Conservation (phyloP, 2,888 invertebrate genomes). For the Hyles lineata region DNA sequence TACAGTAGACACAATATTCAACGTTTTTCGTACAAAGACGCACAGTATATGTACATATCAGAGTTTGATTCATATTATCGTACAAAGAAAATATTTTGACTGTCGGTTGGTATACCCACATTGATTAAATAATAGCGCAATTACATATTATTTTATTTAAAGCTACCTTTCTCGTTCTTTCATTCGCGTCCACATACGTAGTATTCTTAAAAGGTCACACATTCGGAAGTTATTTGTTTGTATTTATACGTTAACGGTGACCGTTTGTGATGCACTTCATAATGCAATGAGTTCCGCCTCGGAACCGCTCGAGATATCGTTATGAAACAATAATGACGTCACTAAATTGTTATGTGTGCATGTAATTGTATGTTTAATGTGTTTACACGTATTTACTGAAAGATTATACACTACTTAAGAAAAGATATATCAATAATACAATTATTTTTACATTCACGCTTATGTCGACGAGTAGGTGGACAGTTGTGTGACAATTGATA, state of each 20-base stretch:
- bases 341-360: not conserved
- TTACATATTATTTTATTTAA: not conserved
- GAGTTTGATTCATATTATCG: no score
- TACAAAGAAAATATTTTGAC: no score
- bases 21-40: no score
- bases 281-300: constrained; percentile 1
- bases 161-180: not conserved
- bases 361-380: not conserved
- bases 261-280: not conserved
- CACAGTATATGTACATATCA: no score
- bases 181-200: not conserved
- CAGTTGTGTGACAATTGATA: no score
- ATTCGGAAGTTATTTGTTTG: not conserved
- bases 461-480: no score
- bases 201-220: not conserved
- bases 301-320: constrained; percentile 3
- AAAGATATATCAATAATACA: not conserved
- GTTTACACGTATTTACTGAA: not conserved
- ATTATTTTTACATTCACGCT: no score
- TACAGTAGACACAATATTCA: no score
- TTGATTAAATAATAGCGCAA: not conserved
- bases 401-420: not conserved
- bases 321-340: not conserved
- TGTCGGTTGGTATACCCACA: no score
- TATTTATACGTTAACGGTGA: not conserved